Percentiles rank a stretch among this genome's conserved stretches.
Conservation (phyloP, 1,140 invertebrate genomes). For the Drosophila littoralis region DNA sequence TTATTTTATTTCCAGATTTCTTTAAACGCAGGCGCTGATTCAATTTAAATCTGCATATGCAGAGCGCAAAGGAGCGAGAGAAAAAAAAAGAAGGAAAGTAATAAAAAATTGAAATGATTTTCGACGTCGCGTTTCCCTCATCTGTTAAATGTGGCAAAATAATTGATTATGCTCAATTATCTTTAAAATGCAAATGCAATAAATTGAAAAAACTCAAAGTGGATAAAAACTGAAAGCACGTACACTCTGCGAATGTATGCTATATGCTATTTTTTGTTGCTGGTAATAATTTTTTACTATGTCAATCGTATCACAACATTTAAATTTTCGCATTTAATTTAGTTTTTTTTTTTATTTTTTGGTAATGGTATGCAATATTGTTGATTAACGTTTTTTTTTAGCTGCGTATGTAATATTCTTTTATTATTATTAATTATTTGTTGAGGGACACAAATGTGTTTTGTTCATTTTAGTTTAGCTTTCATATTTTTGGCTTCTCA, state of each 20-base stretch:
- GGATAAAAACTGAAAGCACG: conserved; percentile 15
- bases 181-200: conserved; percentile 54
- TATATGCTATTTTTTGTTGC: conserved; percentile 6
- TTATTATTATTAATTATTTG: conserved; percentile 36
- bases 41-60: conserved; percentile 52
- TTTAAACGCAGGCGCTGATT: conserved; percentile 29
- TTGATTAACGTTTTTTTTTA: conserved; percentile 34
- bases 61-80: neutral
- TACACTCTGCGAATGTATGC: conserved; percentile 13
- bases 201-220: conserved; percentile 36
- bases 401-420: conserved; percentile 30
- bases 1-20: conserved; percentile 1
- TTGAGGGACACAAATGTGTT: conserved; percentile 19
- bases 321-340: conserved; percentile 61
- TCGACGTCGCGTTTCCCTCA: conserved; percentile 32
- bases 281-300: conserved; percentile 33
- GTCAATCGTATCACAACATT: conserved; percentile 75
- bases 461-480: conserved; percentile 21
- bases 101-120: conserved; percentile 40
- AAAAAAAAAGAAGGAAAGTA: conserved; percentile 8
- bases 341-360: conserved; percentile 33
- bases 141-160: conserved; percentile 79
- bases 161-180: conserved; percentile 82
- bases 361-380: conserved; percentile 33
- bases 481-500: conserved; percentile 9